Percentiles rank a stretch among this genome's conserved stretches.
phyloP scores from a whole-genome alignment of 1,140 invertebrate species.

The Ooceraea biroi region DNA sequence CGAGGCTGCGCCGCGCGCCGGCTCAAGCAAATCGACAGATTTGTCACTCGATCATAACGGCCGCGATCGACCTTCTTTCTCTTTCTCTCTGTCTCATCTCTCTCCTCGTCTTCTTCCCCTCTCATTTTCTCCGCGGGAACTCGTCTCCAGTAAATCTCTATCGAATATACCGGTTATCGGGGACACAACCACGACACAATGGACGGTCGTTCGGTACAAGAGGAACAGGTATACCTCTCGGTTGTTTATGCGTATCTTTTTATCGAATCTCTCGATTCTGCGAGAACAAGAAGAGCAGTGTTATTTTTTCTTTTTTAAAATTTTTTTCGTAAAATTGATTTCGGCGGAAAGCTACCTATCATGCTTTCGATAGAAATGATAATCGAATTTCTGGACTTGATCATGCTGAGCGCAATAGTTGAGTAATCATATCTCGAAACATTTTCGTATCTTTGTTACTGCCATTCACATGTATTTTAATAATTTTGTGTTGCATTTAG shows the following conservation, averaged over 20 bases:
- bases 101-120: conserved; percentile 33
- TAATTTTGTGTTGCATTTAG: not conserved
- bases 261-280: conserved; percentile 62
- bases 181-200: conserved; percentile 76
- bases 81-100: not conserved
- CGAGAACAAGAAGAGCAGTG: not conserved
- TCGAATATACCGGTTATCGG: conserved; percentile 77
- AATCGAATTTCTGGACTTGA: not conserved
- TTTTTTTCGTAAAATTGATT: not conserved
- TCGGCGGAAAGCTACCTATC: not conserved
- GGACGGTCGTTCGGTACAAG: conserved; percentile 78
- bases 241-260: conserved; percentile 65
- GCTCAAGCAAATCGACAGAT: conserved; percentile 69
- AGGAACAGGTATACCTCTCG: conserved; percentile 76
- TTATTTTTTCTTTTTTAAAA: not conserved
- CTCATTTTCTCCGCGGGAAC: conserved; percentile 55
- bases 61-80: conserved; percentile 64
- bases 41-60: conserved; percentile 77
- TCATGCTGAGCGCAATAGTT: not conserved
- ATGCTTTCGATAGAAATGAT: not conserved
- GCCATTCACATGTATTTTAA: not conserved
- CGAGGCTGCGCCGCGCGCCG: conserved; percentile 17
- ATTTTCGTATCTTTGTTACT: not conserved
- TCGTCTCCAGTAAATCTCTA: conserved; percentile 79
- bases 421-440: not conserved